Base-by-base conservation (phyloP, 2,888 invertebrate species). In the Lobophora halterata region DNA sequence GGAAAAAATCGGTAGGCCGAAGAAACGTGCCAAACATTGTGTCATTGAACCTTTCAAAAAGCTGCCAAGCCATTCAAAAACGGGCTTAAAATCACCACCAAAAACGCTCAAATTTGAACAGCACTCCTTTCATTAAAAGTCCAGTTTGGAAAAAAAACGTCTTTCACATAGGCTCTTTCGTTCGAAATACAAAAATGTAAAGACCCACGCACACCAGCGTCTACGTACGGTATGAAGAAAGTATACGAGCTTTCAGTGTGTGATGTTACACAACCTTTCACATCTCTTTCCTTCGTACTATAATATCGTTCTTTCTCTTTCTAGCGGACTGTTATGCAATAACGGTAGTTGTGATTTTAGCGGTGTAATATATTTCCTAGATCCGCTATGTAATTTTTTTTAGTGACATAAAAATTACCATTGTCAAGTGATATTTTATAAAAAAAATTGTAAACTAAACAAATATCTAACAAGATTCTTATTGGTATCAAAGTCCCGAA, bases 171-270 rank as follows among this genome's bases (percentile, higher is more conserved):
- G 52, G 80, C 73, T 71, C 72, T 83, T 82, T 76, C 69, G 71
- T 70, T 68, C 51, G 64, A 63, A 66, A 62, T 61, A 63, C 63
- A 67, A 74, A 42, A 78, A 79, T 75, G 68, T 78, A 78, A 79
- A 79, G 78, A 62, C 65, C 56, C 61, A 67, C 80, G 68, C 81
- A 77, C 81, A 80, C 64, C 56, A 50, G 40, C 33, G 34, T 17
- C 24, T 18, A 52, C 60, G 52, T 63, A 66, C 61, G 71, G 19
- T 28, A 52, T 46, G 46, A 53, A 80, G 86, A 85, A 86, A 85
- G 85, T 83, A 81, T 70, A 72, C 69, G 52, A 78, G 83, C 86
- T 85, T 85, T 86, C 86, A 67, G 80, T 87, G 86, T 87, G 81
- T 81, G 74, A 67, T 52, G 71, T 83, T 85, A 85, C 81, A 86